Evolutionary conservation across 2,888 invertebrate species (phyloP), one percentile per base, ranked within the genome.

Genomic region (Catocala sponsa): DNA sequence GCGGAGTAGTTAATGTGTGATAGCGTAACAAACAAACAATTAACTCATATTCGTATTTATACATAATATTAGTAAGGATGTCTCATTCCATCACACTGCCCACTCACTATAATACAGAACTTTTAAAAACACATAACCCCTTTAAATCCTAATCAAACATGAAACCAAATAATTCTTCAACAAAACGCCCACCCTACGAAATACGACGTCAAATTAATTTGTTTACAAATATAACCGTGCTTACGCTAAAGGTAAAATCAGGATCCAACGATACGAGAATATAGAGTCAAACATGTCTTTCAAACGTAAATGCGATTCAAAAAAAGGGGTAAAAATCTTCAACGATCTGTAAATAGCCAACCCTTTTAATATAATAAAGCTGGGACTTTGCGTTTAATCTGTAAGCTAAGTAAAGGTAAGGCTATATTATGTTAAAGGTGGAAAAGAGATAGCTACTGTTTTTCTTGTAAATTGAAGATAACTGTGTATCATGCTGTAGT

Each of bases 291-390:
- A 32, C 55, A 48, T 72, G 76, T 63, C 55, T 64, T 68, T 57
- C 41, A 11, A 54, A 42, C 47, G n/a, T 51, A 51, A 51, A 50
- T 55, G 54, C 59, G 49, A 60, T 51, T 46, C 60, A 60, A 55
- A 60, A 51, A 55, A 60, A 46, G 44, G 48, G 42, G 13, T 61
- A 65, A 70, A 73, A 68, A 72, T 47, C 43, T 53, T 55, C 42
- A 59, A 61, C 59, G 67, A 68, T 69, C 54, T 67, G 69, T 63
- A 63, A 76, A 74, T 58, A 72, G 62, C 63, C 44, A 62, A 67
- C 74, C 78, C 75, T 72, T 76, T 75, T 73, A 75, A 72, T 69
- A 62, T 68, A 68, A 79, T 77, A 72, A 73, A 63, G 53, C 42
- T 51, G 58, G 64, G 67, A 61, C 55, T 48, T 60, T 46, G 12